phyloP scores from a whole-genome alignment of 2,113 vertebrate genomes.

The Pomatorhinus ruficollis region DNA sequence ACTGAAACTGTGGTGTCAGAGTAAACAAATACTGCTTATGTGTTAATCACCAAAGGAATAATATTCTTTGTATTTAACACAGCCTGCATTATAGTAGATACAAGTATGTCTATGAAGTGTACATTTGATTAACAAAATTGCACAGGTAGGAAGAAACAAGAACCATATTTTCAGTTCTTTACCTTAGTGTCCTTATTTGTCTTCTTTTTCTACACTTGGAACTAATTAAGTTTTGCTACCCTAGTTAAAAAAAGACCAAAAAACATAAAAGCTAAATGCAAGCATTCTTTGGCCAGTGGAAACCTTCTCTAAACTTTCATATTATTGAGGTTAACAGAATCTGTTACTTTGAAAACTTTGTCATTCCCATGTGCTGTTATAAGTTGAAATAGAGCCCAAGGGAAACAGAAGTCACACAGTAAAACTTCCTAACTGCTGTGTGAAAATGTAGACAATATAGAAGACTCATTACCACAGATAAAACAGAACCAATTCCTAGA shows the following conservation, averaged over 20 bases:
- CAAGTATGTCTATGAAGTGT: not conserved
- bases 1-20: not conserved
- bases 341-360: not conserved
- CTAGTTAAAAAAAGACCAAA: not conserved
- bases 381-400: not conserved
- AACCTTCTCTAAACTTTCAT: not conserved
- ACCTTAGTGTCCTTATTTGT: not conserved
- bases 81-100: not conserved
- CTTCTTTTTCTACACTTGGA: not conserved
- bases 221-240: not conserved
- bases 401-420: not conserved
- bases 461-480: constrained; percentile 18
- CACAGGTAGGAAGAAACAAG: not conserved
- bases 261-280: not conserved
- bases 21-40: not conserved
- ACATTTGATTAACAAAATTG: not conserved
- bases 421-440: not conserved
- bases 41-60: not conserved
- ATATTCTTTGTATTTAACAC: not conserved
- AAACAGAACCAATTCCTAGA: constrained; percentile 1
- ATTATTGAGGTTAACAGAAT: not conserved
- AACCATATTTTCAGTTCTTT: not conserved
- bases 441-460: not conserved
- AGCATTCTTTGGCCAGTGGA: not conserved
- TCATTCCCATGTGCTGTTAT: not conserved